Evolutionary conservation across 2,113 vertebrate species (phyloP).

Genomic region (Cyprinodon brontotheroides): DNA sequence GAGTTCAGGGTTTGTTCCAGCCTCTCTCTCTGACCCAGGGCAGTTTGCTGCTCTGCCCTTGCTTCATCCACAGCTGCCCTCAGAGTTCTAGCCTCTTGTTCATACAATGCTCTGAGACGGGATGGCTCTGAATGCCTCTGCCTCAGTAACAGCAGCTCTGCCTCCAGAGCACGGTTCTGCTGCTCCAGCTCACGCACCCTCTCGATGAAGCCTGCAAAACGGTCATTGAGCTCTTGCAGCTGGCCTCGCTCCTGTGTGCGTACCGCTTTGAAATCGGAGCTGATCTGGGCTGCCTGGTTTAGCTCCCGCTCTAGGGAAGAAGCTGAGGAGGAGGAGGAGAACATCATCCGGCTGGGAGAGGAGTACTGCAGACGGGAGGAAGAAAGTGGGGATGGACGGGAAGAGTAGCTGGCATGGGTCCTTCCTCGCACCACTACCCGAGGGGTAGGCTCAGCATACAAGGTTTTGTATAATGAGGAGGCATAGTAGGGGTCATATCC

Average conservation of each 20-base stretch:
- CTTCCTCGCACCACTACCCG: conserved; percentile 66
- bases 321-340: conserved; percentile 58
- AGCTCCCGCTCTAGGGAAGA: conserved; percentile 73
- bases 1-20: conserved; percentile 68
- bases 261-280: conserved; percentile 68
- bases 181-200: conserved; percentile 80
- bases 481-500: conserved; percentile 77
- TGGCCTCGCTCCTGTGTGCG: conserved; percentile 76
- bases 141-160: conserved; percentile 68
- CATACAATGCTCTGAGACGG: conserved; percentile 73
- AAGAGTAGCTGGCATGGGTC: conserved; percentile 71
- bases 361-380: conserved; percentile 70
- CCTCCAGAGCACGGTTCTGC: conserved; percentile 70
- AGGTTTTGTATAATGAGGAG: conserved; percentile 85
- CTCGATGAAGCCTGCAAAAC: conserved; percentile 82
- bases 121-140: conserved; percentile 87
- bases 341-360: conserved; percentile 64
- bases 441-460: conserved; percentile 76
- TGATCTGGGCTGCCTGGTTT: conserved; percentile 74
- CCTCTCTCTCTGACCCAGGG: conserved; percentile 72
- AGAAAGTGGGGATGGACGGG: conserved; percentile 68
- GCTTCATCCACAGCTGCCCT: conserved; percentile 80
- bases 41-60: conserved; percentile 74
- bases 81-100: conserved; percentile 73
- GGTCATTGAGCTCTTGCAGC: conserved; percentile 81